phyloP scores from a whole-genome alignment of 2,797 vertebrate genomes.

The Pygocentrus nattereri region DNA sequence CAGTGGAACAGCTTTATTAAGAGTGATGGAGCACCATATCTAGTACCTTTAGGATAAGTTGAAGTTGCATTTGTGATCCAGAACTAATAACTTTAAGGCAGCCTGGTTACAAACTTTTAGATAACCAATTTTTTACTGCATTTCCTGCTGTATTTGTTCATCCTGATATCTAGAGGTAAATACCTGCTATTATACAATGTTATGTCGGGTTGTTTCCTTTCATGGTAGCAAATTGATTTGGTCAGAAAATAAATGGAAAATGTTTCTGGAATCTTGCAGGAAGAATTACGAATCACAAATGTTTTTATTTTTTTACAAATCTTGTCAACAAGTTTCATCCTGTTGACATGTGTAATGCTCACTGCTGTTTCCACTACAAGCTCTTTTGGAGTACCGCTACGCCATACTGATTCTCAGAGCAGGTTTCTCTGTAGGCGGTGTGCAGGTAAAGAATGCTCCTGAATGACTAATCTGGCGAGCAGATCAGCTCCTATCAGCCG shows the following conservation, averaged over 20 bases:
- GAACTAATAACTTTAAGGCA: no score
- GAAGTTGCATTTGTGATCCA: no score
- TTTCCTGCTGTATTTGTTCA: no score
- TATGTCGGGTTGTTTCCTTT: no score
- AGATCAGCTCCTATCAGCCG: constrained; percentile 67
- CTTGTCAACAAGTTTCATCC: background rate
- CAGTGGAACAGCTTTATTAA: no score
- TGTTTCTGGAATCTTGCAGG: background rate
- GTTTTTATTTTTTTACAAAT: background rate
- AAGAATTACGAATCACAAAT: background rate
- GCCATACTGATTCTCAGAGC: background rate
- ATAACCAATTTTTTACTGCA: no score
- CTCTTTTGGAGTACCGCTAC: background rate
- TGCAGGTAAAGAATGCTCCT: constrained; percentile 48
- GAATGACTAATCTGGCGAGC: constrained; percentile 58
- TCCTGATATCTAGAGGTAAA: no score
- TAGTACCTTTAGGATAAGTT: no score
- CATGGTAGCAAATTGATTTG: background rate
- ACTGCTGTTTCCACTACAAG: background rate
- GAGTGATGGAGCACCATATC: no score
- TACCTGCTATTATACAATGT: no score
- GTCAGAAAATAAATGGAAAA: background rate
- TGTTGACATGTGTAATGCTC: no score
- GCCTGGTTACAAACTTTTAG: no score
- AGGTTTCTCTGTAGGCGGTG: constrained; percentile 31